Percentiles rank a stretch among this genome's conserved stretches.
Conservation (phyloP, 2,797 vertebrate genomes). For the Pteronotus mesoamericanus region DNA sequence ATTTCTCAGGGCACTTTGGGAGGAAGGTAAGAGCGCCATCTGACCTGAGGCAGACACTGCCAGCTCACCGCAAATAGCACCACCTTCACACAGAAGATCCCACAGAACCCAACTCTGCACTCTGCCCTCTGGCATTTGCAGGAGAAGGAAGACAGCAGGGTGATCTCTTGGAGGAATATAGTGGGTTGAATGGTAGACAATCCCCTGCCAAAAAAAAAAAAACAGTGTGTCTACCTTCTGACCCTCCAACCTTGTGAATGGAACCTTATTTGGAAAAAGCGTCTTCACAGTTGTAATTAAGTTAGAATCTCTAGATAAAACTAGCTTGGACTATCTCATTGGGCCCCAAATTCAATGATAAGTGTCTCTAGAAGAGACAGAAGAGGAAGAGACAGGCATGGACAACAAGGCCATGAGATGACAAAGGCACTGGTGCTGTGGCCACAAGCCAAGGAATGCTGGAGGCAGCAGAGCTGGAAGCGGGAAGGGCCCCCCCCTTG, state of each 20-base stretch:
- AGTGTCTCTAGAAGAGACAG: background rate
- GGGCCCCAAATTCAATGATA: background rate
- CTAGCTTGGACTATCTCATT: background rate
- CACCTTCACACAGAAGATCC: rapidly evolving
- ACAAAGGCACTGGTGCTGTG: background rate
- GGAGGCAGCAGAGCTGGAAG: background rate
- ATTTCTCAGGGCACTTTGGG: rapidly evolving
- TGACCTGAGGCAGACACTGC: background rate
- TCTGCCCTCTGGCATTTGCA: rapidly evolving
- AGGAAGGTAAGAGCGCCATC: rapidly evolving
- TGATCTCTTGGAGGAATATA: rapidly evolving
- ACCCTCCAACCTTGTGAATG: background rate
- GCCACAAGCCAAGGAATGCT: rapidly evolving
- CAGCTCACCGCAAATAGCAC: rapidly evolving
- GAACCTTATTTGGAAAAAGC: background rate
- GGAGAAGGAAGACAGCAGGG: too few species aligned
- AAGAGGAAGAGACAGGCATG: background rate
- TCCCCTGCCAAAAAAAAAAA: too few species aligned
- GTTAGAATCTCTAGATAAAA: background rate
- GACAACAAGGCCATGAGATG: rapidly evolving
- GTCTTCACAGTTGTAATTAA: background rate
- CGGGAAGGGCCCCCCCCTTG: rapidly evolving
- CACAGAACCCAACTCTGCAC: rapidly evolving
- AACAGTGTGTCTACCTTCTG: background rate
- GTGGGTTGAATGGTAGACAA: background rate